phyloP scores from a whole-genome alignment of 1,140 invertebrate genomes.

The Psilanteris sp. region DNA sequence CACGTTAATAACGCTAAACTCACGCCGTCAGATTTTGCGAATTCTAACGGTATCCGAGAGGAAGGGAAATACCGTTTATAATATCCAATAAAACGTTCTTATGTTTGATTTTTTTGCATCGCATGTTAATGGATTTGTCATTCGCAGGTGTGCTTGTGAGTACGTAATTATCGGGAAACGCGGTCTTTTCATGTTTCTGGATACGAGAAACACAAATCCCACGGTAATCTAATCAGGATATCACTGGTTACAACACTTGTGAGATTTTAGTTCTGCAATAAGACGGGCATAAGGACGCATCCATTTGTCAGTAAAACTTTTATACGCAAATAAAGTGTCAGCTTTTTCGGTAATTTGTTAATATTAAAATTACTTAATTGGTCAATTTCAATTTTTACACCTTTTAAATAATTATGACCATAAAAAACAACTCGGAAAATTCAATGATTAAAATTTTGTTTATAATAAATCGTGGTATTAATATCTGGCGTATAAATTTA shows the following conservation, averaged over 20 bases:
- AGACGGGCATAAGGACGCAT: slow-evolving; percentile 29
- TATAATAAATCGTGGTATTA: too few relatives aligned
- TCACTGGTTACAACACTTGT: slow-evolving; percentile 49
- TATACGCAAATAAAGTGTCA: slow-evolving; percentile 55
- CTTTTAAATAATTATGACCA: too few relatives aligned
- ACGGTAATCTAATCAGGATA: slow-evolving; percentile 60
- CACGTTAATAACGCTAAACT: too few relatives aligned
- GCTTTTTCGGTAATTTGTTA: too few relatives aligned
- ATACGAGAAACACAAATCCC: slow-evolving; percentile 47
- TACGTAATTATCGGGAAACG: slow-evolving; percentile 40
- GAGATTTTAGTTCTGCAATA: slow-evolving; percentile 48
- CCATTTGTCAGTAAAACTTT: slow-evolving; percentile 34
- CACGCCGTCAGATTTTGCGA: neutral
- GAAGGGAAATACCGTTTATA: too few relatives aligned
- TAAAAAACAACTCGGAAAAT: too few relatives aligned
- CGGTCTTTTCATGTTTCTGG: slow-evolving; percentile 35
- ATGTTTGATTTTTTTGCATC: too few relatives aligned
- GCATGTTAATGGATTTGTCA: slow-evolving; percentile 39
- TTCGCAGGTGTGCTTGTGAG: slow-evolving; percentile 17
- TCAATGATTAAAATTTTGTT: too few relatives aligned
- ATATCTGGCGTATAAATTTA: too few relatives aligned
- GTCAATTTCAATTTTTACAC: too few relatives aligned
- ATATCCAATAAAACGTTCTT: too few relatives aligned
- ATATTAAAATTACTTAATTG: too few relatives aligned
- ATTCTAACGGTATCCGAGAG: slow-evolving; percentile 13